These are phyloP conservation scores for Anhinga anhinga DNA, from an alignment of 2,113 vertebrate genomes.

Conservation along the genomic window DNA sequence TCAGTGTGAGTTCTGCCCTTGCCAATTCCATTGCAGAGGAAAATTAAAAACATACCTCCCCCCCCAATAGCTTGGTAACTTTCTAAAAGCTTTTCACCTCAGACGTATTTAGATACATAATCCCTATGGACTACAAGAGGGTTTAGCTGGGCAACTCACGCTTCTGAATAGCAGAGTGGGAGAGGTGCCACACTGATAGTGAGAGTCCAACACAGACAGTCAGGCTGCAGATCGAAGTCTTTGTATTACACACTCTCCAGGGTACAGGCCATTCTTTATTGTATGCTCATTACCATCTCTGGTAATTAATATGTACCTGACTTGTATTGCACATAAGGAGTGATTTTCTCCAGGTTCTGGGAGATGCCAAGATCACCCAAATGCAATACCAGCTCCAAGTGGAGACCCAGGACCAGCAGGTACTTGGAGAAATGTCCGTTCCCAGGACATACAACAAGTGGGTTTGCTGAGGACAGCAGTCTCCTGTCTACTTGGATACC, in stretches of 20 bases:
- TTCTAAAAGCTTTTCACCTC: not conserved
- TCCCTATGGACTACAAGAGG: not conserved
- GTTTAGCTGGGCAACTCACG: not conserved
- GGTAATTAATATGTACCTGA: not conserved
- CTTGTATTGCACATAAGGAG: accelerated
- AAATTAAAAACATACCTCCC: not conserved
- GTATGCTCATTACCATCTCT: not conserved
- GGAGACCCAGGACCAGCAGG: not conserved
- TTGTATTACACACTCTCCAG: not conserved
- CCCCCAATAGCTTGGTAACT: not conserved
- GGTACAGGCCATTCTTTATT: not conserved
- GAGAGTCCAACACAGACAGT: not conserved
- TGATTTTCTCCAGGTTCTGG: not conserved
- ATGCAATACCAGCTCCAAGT: not conserved
- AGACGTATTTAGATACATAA: not conserved
- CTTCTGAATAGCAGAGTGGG: not conserved
- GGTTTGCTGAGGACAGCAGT: not conserved
- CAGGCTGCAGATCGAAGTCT: not conserved
- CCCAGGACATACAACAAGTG: accelerated
- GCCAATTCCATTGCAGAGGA: not conserved
- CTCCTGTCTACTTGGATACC: not conserved
- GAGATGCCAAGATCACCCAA: not conserved
- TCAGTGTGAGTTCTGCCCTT: not conserved
- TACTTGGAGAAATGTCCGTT: accelerated
- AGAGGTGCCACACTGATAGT: accelerated